Conservation (phyloP, 2,113 vertebrate genomes). For the Eidolon helvum region DNA sequence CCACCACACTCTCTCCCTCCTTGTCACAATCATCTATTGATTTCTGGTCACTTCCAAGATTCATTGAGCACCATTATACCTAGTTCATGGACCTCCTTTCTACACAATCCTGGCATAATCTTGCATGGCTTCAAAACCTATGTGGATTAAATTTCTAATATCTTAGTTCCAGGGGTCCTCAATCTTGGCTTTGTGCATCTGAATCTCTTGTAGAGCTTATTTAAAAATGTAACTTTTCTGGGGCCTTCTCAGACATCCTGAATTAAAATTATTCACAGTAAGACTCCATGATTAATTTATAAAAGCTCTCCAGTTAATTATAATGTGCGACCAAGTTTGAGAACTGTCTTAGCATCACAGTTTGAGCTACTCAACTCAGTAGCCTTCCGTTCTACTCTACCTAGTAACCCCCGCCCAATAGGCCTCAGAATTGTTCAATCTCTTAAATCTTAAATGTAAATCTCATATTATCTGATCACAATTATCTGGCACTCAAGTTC, state of each 20-base stretch:
- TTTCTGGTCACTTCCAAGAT: background rate
- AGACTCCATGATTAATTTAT: background rate
- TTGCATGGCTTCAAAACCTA: background rate
- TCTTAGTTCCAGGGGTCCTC: background rate
- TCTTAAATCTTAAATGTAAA: background rate
- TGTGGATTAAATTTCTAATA: background rate
- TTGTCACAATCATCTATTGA: background rate
- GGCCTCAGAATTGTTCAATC: background rate
- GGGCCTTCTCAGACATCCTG: background rate
- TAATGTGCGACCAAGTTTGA: background rate
- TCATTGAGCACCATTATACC: background rate
- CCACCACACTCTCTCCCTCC: background rate
- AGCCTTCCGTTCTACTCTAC: background rate
- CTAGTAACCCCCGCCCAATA: background rate
- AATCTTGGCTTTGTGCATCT: background rate
- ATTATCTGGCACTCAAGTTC: background rate
- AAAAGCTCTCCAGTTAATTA: background rate
- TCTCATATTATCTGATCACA: background rate
- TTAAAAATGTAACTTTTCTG: background rate
- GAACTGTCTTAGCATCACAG: background rate
- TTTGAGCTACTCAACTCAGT: background rate
- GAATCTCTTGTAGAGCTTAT: background rate
- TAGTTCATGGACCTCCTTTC: background rate
- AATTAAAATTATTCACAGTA: background rate
- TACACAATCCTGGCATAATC: background rate